Evolutionary conservation across 1,140 invertebrate species (phyloP).

Genomic region (Cecropterus lyciades): DNA sequence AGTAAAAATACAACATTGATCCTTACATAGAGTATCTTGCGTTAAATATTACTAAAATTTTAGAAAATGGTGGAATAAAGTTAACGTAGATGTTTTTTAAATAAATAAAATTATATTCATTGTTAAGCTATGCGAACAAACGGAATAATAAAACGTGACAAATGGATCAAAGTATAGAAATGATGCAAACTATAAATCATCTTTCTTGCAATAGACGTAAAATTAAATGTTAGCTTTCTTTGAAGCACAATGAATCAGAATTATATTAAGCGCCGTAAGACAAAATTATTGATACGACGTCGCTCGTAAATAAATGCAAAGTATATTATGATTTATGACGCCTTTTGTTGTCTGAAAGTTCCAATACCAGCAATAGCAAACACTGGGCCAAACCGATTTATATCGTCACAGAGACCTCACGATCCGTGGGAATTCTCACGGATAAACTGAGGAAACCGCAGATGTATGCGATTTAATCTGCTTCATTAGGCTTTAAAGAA

Average conservation of each 20-base stretch:
- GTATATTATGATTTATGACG: conserved; percentile 30
- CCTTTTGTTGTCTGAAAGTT: conserved; percentile 34
- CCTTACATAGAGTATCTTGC: no score
- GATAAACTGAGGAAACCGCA: conserved; percentile 54
- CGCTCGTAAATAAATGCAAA: conserved; percentile 34
- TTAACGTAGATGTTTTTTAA: no score
- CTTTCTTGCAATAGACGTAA: no score
- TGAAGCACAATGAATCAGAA: conserved; percentile 22
- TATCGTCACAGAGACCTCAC: conserved; percentile 51
- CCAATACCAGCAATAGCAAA: conserved; percentile 22
- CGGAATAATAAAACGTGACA: no score
- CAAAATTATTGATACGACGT: conserved; percentile 33
- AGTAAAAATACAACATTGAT: no score
- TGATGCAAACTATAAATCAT: no score
- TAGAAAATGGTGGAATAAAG: no score
- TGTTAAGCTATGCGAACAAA: no score
- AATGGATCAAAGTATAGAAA: no score
- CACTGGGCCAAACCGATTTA: conserved; percentile 45
- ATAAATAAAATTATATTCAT: no score
- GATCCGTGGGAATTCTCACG: conserved; percentile 59
- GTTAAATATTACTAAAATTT: no score
- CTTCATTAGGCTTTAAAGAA: conserved; percentile 60
- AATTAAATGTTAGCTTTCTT: not conserved
- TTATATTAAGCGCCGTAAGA: conserved; percentile 15
- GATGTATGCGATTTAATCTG: conserved; percentile 61